Evolutionary conservation across 2,797 vertebrate species (phyloP), one percentile per base, ranked within the genome.

Genomic region (Anolis apletophallus): DNA sequence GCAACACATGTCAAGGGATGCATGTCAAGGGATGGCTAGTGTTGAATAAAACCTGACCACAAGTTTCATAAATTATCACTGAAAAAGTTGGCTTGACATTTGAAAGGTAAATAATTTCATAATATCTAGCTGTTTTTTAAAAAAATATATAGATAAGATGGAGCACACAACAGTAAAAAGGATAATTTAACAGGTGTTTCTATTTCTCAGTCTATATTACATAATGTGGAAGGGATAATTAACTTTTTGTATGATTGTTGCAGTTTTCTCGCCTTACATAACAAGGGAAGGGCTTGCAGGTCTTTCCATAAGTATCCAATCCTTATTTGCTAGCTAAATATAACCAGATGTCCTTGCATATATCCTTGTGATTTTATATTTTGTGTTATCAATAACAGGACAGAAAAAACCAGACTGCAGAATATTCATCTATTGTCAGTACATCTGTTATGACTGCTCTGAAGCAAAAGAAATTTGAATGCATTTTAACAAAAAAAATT

Each of bases 341-440:
- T 71, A 50, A 72, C 81, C 16, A 75, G 46, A 11, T 21, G 88
- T 50, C 9, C 64, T 10, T 67, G 21, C 16, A 14, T 3, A 1
- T 17, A 2, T 10, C 32, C 75, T 40, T 72, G 55, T 74, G 86
- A 90, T 6, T 57, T 80, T 34, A 2, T 85, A 79, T 17, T 29
- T 92, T 92, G 90, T 86, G 73, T 90, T 91, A 83, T 61, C 88
- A 74, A 93, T 52, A 81, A 76, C 36, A 75, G 16, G 87, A 78
- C 81, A 59, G 83, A 69, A 71, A 61, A 74, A 46, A 36, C 80
- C 86, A 89, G 80, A 87, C 23, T 73, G 67, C 74, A 88, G 91
- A 92, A 92, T 85, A 84, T 88, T 88, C 84, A 83, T 71, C 80
- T 86, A 73, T 83, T 86, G 67, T 88, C 86, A 91, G 88, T 87